Conservation (phyloP, 2,888 invertebrate genomes). For the Agonopterix heracliana region DNA sequence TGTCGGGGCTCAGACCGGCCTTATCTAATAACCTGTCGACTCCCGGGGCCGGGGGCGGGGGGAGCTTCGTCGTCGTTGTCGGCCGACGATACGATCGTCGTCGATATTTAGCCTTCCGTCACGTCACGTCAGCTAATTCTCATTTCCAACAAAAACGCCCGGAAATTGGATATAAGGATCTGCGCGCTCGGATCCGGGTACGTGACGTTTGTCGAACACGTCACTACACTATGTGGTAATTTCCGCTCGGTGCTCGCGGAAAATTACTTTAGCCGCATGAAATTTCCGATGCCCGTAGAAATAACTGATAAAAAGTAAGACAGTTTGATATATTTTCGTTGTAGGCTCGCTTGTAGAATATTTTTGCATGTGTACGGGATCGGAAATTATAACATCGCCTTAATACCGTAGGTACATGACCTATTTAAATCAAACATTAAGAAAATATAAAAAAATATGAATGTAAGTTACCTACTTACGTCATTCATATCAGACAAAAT, state of each 20-base stretch:
- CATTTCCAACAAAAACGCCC: slow-evolving; percentile 72
- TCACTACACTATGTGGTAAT: slow-evolving; percentile 75
- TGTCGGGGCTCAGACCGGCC: slow-evolving; percentile 2
- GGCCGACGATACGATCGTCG: slow-evolving; percentile 40
- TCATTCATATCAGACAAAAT: too few relatives aligned
- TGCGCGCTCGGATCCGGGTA: slow-evolving; percentile 69
- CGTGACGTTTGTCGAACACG: slow-evolving; percentile 76
- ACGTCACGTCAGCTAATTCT: slow-evolving; percentile 72
- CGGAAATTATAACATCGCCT: too few relatives aligned
- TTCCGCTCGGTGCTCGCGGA: slow-evolving; percentile 70
- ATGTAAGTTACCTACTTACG: too few relatives aligned
- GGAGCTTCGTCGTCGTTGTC: too few relatives aligned
- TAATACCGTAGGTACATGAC: too few relatives aligned
- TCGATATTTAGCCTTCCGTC: slow-evolving; percentile 66
- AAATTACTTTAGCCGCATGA: slow-evolving; percentile 74
- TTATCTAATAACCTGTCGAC: slow-evolving; percentile 17
- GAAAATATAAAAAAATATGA: too few relatives aligned
- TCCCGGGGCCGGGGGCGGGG: slow-evolving; percentile 15
- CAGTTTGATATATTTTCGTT: too few relatives aligned
- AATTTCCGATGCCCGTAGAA: slow-evolving; percentile 68
- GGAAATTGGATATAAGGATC: slow-evolving; percentile 77
- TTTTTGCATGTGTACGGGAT: too few relatives aligned
- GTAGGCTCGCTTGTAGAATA: too few relatives aligned
- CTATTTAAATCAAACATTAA: too few relatives aligned
- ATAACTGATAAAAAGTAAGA: slow-evolving; percentile 42